phyloP scores from a whole-genome alignment of 2,888 invertebrate genomes.

The Cosmopolites sordidus region DNA sequence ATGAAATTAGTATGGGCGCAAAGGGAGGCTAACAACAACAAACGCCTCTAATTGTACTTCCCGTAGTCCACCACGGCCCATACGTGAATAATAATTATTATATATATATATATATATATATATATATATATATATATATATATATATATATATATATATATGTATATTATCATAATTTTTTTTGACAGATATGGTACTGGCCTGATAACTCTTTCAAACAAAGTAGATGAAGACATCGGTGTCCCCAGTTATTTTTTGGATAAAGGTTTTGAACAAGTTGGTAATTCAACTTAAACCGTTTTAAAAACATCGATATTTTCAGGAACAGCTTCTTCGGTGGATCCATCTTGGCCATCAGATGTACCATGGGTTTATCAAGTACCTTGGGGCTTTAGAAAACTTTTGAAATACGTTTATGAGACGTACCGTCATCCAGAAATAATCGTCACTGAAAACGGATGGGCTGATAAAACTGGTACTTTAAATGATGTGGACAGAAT shows the following conservation, averaged over 20 bases:
- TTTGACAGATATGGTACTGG: slow-evolving; percentile 18
- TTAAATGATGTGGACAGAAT: slow-evolving; percentile 20
- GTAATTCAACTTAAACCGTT: too few relatives aligned
- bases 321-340: background rate
- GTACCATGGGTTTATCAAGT: slow-evolving; percentile 43
- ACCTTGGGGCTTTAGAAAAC: slow-evolving; percentile 50
- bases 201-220: slow-evolving; percentile 5
- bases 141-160: too few relatives aligned
- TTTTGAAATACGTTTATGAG: slow-evolving; percentile 50
- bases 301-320: background rate
- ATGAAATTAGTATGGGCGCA: too few relatives aligned
- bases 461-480: slow-evolving; percentile 25
- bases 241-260: slow-evolving; percentile 16
- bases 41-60: too few relatives aligned
- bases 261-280: too few relatives aligned
- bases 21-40: too few relatives aligned
- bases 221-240: slow-evolving; percentile 18
- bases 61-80: too few relatives aligned
- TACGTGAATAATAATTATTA: too few relatives aligned
- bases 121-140: too few relatives aligned
- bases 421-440: slow-evolving; percentile 51
- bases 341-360: slow-evolving; percentile 8
- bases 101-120: too few relatives aligned
- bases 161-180: too few relatives aligned
- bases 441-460: slow-evolving; percentile 58